Evolutionary conservation across 2,888 invertebrate species (phyloP).

Genomic region (Lasioglossum figueresi): DNA sequence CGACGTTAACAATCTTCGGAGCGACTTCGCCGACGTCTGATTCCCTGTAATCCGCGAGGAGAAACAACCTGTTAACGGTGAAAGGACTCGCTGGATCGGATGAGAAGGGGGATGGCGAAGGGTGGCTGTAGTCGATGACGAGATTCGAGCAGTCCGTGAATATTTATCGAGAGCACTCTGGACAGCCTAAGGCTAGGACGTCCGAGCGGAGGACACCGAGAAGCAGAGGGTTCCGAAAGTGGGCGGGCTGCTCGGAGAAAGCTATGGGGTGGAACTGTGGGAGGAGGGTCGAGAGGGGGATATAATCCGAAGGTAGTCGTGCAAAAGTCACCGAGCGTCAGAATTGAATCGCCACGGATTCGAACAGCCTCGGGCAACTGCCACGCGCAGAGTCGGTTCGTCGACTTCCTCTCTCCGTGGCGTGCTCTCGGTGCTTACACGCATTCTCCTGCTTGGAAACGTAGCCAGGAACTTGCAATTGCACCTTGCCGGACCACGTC

Average conservation of each 20-base stretch:
- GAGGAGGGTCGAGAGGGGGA: neutral
- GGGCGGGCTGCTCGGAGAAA: neutral
- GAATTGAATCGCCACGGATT: conserved; percentile 76
- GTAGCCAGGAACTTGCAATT: neutral
- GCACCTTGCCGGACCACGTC: conserved; percentile 1
- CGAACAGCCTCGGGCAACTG: conserved; percentile 72
- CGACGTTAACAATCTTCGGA: neutral
- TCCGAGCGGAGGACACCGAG: conserved; percentile 4
- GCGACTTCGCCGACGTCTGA: neutral
- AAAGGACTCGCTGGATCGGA: conserved; percentile 40
- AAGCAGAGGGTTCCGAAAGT: neutral
- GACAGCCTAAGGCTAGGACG: conserved; percentile 50
- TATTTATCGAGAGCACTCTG: conserved; percentile 72
- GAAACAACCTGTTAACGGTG: conserved; percentile 6
- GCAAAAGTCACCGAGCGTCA: conserved; percentile 61
- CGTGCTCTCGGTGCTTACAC: conserved; percentile 53
- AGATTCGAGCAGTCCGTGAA: conserved; percentile 62
- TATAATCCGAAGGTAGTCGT: conserved; percentile 50
- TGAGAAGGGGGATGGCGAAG: neutral
- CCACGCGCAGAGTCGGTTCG: conserved; percentile 75
- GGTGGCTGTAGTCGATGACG: conserved; percentile 14
- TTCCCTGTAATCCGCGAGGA: neutral
- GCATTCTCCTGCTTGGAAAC: conserved; percentile 5
- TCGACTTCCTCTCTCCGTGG: conserved; percentile 51
- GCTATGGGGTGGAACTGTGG: conserved; percentile 29